These are phyloP conservation scores for Loripinus fragilis DNA, from an alignment of 2,888 invertebrate genomes.

Conservation along the genomic window DNA sequence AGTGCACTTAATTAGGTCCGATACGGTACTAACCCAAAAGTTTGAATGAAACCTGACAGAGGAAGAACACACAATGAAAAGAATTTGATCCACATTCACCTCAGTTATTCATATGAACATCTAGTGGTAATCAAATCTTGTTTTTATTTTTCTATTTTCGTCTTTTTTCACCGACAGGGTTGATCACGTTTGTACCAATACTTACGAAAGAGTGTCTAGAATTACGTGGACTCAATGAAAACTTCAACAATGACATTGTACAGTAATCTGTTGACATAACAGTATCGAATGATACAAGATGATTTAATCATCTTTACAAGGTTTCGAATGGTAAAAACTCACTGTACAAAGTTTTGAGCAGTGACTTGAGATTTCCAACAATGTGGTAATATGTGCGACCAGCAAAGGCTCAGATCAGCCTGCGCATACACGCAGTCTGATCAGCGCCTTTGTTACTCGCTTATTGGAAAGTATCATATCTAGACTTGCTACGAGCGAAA, in stretches of 20 bases:
- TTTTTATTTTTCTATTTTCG: background rate
- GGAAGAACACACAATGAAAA: background rate
- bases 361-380: too few relatives aligned
- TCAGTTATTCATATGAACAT: background rate
- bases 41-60: constrained; percentile 14
- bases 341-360: too few relatives aligned
- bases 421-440: too few relatives aligned
- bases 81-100: constrained; percentile 7
- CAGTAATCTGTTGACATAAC: background rate
- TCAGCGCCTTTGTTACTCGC: too few relatives aligned
- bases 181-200: background rate
- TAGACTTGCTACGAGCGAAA: too few relatives aligned
- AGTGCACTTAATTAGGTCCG: too few relatives aligned
- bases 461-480: too few relatives aligned
- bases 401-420: too few relatives aligned
- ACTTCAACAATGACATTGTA: background rate
- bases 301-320: too few relatives aligned
- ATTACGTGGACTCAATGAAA: constrained; percentile 5
- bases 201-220: constrained; percentile 3
- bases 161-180: background rate
- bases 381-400: too few relatives aligned
- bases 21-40: too few relatives aligned
- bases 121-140: background rate
- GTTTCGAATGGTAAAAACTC: too few relatives aligned
- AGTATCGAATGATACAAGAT: background rate